phyloP scores from a whole-genome alignment of 2,113 vertebrate species.

The Plecturocebus donacophilus region DNA sequence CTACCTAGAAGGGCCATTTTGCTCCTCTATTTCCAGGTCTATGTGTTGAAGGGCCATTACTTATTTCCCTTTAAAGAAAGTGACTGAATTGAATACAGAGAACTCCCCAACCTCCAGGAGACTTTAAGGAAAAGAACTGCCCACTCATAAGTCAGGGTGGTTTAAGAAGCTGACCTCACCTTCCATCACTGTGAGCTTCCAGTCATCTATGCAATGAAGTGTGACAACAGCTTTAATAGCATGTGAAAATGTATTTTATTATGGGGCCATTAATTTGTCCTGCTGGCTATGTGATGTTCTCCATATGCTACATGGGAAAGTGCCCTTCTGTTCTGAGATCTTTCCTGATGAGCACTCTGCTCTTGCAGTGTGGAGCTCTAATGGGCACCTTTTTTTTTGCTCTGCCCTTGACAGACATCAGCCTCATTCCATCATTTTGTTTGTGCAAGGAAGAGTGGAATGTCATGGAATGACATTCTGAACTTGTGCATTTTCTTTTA shows the following conservation, averaged over 20 bases:
- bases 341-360: neutral
- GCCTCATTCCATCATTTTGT: neutral
- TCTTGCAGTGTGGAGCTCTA: neutral
- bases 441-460: neutral
- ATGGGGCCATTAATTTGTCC: conserved; percentile 56
- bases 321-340: neutral
- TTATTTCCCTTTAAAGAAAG: conserved; percentile 21
- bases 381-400: neutral
- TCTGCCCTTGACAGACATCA: neutral
- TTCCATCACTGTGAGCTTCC: conserved; percentile 48
- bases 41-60: neutral
- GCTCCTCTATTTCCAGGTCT: neutral
- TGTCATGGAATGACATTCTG: neutral
- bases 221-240: conserved; percentile 69
- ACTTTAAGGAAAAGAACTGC: conserved; percentile 14
- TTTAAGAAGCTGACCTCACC: conserved; percentile 65
- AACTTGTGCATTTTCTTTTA: neutral
- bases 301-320: conserved; percentile 5
- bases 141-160: conserved; percentile 13
- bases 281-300: conserved; percentile 60
- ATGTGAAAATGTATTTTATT: conserved; percentile 65
- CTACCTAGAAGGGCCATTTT: neutral
- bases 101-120: neutral
- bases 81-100: neutral
- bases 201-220: conserved; percentile 66